Evolutionary conservation across 2,113 vertebrate species (phyloP).

Genomic region (Epinephelus cyanopodus): DNA sequence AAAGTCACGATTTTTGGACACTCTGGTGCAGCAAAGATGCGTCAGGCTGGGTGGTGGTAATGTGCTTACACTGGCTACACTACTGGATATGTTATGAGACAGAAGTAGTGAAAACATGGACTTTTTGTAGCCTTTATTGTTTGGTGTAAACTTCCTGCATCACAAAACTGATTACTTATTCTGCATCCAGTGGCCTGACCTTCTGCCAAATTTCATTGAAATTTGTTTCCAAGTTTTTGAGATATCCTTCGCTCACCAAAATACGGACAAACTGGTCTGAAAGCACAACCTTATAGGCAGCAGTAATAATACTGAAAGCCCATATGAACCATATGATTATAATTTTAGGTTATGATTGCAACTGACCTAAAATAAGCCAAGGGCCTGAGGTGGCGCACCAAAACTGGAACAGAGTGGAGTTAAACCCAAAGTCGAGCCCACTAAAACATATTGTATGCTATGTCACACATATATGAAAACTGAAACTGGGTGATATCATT

Average conservation of each 20-base stretch:
- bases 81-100: not conserved
- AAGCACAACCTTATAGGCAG: not conserved
- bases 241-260: not conserved
- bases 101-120: not conserved
- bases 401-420: not conserved
- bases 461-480: conserved; percentile 48
- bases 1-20: not conserved
- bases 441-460: not conserved
- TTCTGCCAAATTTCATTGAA: not conserved
- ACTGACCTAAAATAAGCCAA: not conserved
- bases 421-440: not conserved
- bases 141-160: not conserved
- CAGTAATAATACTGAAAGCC: not conserved
- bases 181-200: not conserved
- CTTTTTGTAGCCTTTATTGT: not conserved
- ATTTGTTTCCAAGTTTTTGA: not conserved
- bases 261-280: not conserved
- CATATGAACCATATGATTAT: not conserved
- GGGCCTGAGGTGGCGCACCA: not conserved
- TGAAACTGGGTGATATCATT: conserved; percentile 59
- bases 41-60: not conserved
- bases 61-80: not conserved
- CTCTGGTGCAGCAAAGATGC: not conserved
- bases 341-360: not conserved
- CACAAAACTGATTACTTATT: not conserved